A percentile compares a stretch with the other conserved stretches of the same genome.
These are phyloP conservation scores for Dryocosmus kuriphilus DNA, from an alignment of 2,888 invertebrate genomes.

Conservation along the genomic window DNA sequence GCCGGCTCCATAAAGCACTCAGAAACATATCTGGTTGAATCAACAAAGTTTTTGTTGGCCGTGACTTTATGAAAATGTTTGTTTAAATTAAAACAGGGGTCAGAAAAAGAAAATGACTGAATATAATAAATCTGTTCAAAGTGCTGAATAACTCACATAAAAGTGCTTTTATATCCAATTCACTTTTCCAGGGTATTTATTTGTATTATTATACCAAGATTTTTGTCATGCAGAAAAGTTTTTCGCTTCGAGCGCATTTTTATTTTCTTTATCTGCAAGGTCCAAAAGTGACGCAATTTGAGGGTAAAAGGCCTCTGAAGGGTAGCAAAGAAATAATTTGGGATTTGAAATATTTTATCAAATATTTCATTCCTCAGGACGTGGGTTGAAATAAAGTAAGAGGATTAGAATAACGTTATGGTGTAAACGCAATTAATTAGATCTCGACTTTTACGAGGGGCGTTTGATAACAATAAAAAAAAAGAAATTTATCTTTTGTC, in stretches of 20 bases:
- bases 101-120: neutral
- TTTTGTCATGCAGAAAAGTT: neutral
- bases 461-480: neutral
- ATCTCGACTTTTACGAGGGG: neutral
- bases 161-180: neutral
- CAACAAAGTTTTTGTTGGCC: too few relatives aligned
- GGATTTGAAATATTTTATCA: neutral
- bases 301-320: neutral
- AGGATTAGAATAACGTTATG: neutral
- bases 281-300: neutral
- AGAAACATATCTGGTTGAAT: too few relatives aligned
- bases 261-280: neutral
- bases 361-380: neutral
- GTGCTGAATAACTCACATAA: neutral
- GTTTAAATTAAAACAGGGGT: neutral
- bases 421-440: constrained; percentile 8
- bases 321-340: neutral
- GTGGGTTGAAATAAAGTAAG: neutral
- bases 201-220: neutral
- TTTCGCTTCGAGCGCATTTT: neutral
- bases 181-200: neutral
- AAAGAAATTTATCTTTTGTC: neutral
- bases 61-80: too few relatives aligned
- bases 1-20: too few relatives aligned
- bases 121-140: neutral